Evolutionary conservation across 2,113 vertebrate genomes (phyloP), one percentile per base, ranked within the genome.

Genomic region (Casuarius casuarius): DNA sequence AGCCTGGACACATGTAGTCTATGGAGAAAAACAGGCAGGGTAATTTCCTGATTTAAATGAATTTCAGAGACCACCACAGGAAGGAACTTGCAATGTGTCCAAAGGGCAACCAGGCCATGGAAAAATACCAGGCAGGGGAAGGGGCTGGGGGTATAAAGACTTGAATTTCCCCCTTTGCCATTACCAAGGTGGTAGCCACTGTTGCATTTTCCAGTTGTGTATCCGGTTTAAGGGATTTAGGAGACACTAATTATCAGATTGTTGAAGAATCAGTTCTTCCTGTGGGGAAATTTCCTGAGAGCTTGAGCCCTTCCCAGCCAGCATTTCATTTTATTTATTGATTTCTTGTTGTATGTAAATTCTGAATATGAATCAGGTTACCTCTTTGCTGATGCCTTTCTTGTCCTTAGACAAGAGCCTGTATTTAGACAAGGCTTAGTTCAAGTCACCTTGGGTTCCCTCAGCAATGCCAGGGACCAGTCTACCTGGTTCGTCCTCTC

Each of bases 41-140:
- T 88, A 95, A 97, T 96, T 97, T 97, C 96, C 96, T 95, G 96
- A 49, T 95, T 88, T 93, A 97, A 96, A 96, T 95, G 85, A 93
- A 95, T 96, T 96, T 97, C 93, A 90, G 94, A 96, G 96, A 97
- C 96, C 96, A 97, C 96, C 96, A 4, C 96, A 96, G 96, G 96
- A 97, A 97, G 96, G 90, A 96, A 95, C 94, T 90, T 97, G 93
- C 93, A 90, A 91, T 76, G 46, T 91, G 87, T 96, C 95, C 95
- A 97, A 94, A 96, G 87, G 87, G 79, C 94, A 92, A 88, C 93
- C 82, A 88, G 93, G 93, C 90, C 90, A 90, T 97, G 96, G 96
- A 97, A 97, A 97, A 97, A 93, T 82, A 97, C 96, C 90, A 96
- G 93, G 77, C 87, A 92, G 91, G 72, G 81, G 89, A 97, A 94